Evolutionary conservation across 2,888 invertebrate species (phyloP).

Genomic region (Brachynemurus nebulosus): DNA sequence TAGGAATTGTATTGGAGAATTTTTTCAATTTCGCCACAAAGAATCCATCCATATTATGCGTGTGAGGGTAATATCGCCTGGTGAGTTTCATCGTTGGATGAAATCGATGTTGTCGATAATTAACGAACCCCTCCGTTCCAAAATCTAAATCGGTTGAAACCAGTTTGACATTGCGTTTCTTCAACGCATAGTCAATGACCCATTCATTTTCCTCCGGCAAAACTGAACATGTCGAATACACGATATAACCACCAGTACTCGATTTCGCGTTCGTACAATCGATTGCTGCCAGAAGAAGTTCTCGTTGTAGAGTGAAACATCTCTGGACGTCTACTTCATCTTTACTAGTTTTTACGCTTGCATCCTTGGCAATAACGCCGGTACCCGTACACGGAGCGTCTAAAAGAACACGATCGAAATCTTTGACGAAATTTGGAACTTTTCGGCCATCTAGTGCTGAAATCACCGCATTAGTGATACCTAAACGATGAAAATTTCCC

Average conservation of each 20-base stretch:
- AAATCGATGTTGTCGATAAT: slow-evolving; percentile 72
- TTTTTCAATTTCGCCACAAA: slow-evolving; percentile 98
- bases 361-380: slow-evolving; percentile 95
- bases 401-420: slow-evolving; percentile 88
- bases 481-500: slow-evolving; percentile 92
- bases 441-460: slow-evolving; percentile 81
- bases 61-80: slow-evolving; percentile 90
- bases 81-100: slow-evolving; percentile 83
- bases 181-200: slow-evolving; percentile 90
- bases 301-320: slow-evolving; percentile 84
- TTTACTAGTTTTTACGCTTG: slow-evolving; percentile 86
- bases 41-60: slow-evolving; percentile 99
- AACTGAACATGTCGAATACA: slow-evolving; percentile 98
- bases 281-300: slow-evolving; percentile 88
- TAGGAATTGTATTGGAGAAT: slow-evolving; percentile 62
- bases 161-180: slow-evolving; percentile 84
- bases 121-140: slow-evolving; percentile 88
- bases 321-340: slow-evolving; percentile 80
- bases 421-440: slow-evolving; percentile 69
- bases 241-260: slow-evolving; percentile 82
- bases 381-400: slow-evolving; percentile 99
- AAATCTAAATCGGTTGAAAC: slow-evolving; percentile 90
- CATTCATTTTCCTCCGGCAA: slow-evolving; percentile 97
- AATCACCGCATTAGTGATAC: slow-evolving; percentile 86
- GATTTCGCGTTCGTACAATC: slow-evolving; percentile 91